Evolutionary conservation across 2,797 vertebrate genomes (phyloP).

Genomic region (Takifugu ocellatus): DNA sequence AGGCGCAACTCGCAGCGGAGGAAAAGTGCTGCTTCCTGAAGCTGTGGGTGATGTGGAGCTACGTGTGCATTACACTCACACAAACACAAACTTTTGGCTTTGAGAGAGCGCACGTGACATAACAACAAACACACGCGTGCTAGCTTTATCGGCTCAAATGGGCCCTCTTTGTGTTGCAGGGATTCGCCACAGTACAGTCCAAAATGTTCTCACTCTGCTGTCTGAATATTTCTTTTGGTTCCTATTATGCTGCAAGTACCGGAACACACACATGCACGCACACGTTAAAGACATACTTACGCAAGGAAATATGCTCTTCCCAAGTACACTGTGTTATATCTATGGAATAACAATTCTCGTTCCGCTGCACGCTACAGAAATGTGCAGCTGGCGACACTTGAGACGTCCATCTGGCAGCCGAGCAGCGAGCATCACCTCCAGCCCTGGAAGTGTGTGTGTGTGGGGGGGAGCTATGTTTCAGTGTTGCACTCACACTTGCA

Average conservation of each 20-base stretch:
- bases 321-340: no score
- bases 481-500: constrained; percentile 4
- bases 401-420: neutral
- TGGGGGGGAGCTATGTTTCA: neutral
- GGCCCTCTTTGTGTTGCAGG: no score
- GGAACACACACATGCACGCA: constrained; percentile 4
- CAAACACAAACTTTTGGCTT: constrained; percentile 7
- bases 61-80: constrained; percentile 22
- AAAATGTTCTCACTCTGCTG: no score
- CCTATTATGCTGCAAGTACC: neutral
- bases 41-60: constrained; percentile 64
- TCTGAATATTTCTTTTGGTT: constrained; percentile 17
- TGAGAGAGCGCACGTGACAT: no score
- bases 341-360: no score
- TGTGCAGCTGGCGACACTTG: neutral
- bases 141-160: constrained; percentile 25
- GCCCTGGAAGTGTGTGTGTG: neutral
- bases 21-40: constrained; percentile 22
- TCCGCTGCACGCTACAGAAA: neutral
- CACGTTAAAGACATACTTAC: no score
- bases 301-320: no score
- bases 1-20: constrained; percentile 23
- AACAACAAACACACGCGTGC: constrained; percentile 10
- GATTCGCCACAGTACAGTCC: no score
- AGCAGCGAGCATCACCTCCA: neutral